Evolutionary conservation across 1,140 invertebrate species (phyloP).

Genomic region (Brachionus sp.): DNA sequence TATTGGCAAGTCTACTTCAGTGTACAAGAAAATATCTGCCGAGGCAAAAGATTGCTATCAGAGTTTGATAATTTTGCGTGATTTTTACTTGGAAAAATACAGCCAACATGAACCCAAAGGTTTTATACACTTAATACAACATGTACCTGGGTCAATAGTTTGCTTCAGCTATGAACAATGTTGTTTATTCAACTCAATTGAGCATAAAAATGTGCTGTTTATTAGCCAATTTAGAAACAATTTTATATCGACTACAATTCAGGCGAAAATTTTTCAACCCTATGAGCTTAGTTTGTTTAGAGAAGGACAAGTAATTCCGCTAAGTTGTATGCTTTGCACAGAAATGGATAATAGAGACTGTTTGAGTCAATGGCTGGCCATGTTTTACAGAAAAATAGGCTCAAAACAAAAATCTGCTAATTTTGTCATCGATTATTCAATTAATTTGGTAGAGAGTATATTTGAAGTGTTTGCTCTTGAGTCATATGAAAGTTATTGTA

Average conservation of each 20-base stretch:
- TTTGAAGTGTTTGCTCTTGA: background rate
- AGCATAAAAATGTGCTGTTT: background rate
- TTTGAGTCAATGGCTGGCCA: background rate
- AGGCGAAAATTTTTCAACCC: background rate
- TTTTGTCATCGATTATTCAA: background rate
- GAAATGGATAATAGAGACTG: background rate
- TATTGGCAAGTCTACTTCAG: constrained; percentile 4
- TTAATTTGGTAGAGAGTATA: background rate
- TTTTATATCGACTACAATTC: background rate
- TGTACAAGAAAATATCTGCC: constrained; percentile 28
- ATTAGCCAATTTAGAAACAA: background rate
- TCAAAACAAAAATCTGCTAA: background rate
- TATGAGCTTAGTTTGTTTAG: background rate
- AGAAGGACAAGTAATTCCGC: background rate
- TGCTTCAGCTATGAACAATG: constrained; percentile 34
- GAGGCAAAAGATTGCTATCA: constrained; percentile 44
- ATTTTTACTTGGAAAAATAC: background rate
- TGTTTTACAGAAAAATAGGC: background rate
- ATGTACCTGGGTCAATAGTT: constrained; percentile 24
- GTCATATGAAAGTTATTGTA: background rate
- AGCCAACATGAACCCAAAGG: background rate
- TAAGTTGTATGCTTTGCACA: background rate
- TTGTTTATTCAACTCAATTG: background rate
- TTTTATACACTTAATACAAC: constrained; percentile 33
- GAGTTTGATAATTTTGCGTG: background rate